Evolutionary conservation across 2,888 invertebrate genomes (phyloP), one percentile per base, ranked within the genome.

Genomic region (Dryobotodes eremita): DNA sequence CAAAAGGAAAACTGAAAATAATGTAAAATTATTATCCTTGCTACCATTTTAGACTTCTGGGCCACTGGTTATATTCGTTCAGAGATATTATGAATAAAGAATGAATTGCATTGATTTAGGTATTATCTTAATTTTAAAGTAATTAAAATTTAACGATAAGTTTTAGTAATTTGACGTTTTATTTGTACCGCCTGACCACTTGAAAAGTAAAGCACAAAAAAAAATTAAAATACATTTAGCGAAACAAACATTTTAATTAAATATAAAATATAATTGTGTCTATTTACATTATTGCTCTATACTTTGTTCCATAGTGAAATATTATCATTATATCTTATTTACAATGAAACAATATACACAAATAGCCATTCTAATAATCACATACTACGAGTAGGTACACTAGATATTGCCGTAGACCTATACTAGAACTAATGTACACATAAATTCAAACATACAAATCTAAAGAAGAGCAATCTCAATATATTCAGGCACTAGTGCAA

Each of bases 131-230:
- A 90, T 89, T 89, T 89, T 90, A 90, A 86, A 83, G n/a, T 83
- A 86, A 88, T 90, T 90, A 89, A 89, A 90, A 82, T 79, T 79
- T 89, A 87, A 89, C 83, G 31, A 89, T 88, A 88, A 90, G 80
- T 91, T 90, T 91, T 90, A 88, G 83, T 90, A 89, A 72, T 77
- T 31, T 75, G 70, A 86, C 36, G 89, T 92, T 92, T 93, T 91
- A 92, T 92, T 93, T 79, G 61, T 42, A 48, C 48, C 15, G 0
- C 59, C 62, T 23, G 61, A 26, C 46, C 23, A 26, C 7, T 31
- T 31, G 0, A 8, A 26, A 68, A 61, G 10, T 11, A 50, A 42
- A 53, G 11, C 15, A 68, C 6, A 36, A 17, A 75, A 50, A 76
- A 50, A 26, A 80, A 42, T 36, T 7, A 48, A 83, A 69, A 61